Percentiles rank a stretch among this genome's conserved stretches.
These are phyloP conservation scores for Riparia riparia DNA, from an alignment of 2,113 vertebrate species.

Conservation along the genomic window DNA sequence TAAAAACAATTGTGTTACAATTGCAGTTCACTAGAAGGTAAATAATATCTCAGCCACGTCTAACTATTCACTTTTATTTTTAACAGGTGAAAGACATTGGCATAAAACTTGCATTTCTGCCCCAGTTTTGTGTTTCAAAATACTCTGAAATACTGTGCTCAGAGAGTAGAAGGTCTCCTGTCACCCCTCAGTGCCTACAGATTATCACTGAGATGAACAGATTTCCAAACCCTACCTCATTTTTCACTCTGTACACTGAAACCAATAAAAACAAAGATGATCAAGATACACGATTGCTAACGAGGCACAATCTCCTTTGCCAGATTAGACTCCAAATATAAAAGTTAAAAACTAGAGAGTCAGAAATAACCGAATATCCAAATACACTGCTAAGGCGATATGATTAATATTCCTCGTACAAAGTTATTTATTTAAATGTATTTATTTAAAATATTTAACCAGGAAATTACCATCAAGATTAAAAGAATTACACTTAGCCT, in stretches of 20 bases:
- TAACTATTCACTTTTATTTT: background rate
- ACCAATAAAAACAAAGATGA: background rate
- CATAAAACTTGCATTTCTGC: background rate
- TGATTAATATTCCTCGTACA: background rate
- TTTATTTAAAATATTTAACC: slow-evolving; percentile 60
- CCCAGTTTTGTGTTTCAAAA: background rate
- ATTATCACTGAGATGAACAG: background rate
- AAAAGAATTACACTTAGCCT: slow-evolving; percentile 29
- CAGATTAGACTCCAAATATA: background rate
- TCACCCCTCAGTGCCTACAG: background rate
- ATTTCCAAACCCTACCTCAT: background rate
- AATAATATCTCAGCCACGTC: background rate
- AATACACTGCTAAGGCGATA: background rate
- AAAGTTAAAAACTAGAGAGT: background rate
- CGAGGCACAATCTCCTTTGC: background rate
- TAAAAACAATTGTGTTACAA: background rate
- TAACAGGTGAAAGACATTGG: background rate
- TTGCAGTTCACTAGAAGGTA: background rate
- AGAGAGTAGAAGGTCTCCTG: background rate
- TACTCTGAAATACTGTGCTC: background rate
- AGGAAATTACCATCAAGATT: slow-evolving; percentile 44
- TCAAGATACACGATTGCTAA: background rate
- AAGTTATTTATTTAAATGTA: slow-evolving; percentile 48
- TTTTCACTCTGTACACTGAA: background rate
- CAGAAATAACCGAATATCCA: background rate